Base-by-base conservation (phyloP, 2,888 invertebrate genomes). In the Morinoia aosen region DNA sequence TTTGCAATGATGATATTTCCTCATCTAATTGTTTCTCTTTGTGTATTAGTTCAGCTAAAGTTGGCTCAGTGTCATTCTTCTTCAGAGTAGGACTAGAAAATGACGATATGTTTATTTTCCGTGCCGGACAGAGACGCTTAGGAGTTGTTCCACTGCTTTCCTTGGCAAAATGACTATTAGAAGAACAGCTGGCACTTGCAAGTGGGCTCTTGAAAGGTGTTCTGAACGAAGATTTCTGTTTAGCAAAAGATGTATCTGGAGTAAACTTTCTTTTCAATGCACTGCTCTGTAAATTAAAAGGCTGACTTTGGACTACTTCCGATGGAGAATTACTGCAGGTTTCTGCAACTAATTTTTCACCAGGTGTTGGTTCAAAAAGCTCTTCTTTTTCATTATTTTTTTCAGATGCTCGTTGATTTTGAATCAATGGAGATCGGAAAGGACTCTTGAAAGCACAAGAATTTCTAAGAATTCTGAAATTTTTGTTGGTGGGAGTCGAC, bases 1-100 rank as follows among this genome's bases (percentile, higher is more conserved):
- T 91, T 88, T 96, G 64, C 40, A 97, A 95, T 16, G 58, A 58
- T 40, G 96, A 93, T 64, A 97, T 97, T 93, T 97, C 96, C 58
- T 95, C 88, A 95, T 97, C 96, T 56, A 97, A 76, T 33, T 96
- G 95, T 64, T 56, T 57, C 58, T 96, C 96, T 96, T 95, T 93
- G 40, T 88, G 14, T 58, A 94, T 16, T 19, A 95, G 57, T 39
- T 95, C 94, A 33, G 95, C 93, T n/a, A 93, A 57, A n/a, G 93
- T 25, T n/a, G 57, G 57, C 57, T 93, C 11, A 39, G 39, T 25
- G 5, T 56, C 56, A 14, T 56, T 93, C 57, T 57, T 57, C 57
- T 57, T 12, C n/a, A 48, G 11, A 48, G 56, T 0, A 57, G 19
- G 11, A 57, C 19, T 33, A 57, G n/a, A 57, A 25, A 33, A 93